Percentiles rank a stretch among this genome's conserved stretches.
phyloP scores from a whole-genome alignment of 2,113 vertebrate species.

The Strigops habroptila region DNA sequence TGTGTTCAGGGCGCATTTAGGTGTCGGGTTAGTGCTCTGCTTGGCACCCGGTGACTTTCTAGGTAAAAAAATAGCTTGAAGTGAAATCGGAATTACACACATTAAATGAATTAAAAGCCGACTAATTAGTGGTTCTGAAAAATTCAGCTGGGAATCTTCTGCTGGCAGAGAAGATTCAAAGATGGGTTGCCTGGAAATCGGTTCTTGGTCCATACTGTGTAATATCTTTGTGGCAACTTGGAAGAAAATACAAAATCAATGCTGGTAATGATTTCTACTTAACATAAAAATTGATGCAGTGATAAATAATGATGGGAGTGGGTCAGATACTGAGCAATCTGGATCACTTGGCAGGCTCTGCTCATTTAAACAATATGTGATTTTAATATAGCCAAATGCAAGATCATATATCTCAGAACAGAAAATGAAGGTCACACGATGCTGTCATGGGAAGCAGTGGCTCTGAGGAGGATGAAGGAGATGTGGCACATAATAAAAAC shows the following conservation, averaged over 20 bases:
- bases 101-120: background rate
- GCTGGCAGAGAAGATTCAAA: background rate
- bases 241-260: background rate
- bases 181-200: background rate
- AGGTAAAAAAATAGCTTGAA: background rate
- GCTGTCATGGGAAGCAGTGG: background rate
- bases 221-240: background rate
- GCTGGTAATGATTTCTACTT: conserved; percentile 21
- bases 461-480: background rate
- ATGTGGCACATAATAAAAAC: background rate
- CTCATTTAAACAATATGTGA: conserved; percentile 61
- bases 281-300: conserved; percentile 37
- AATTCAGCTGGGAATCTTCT: background rate
- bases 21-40: rapidly evolving
- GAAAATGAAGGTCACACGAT: conserved; percentile 44
- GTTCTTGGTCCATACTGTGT: background rate
- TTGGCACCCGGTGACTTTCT: background rate
- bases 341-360: conserved; percentile 52
- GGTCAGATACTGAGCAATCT: conserved; percentile 58
- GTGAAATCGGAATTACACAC: background rate
- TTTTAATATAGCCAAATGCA: conserved; percentile 65
- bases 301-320: conserved; percentile 52
- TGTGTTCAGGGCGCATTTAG: rapidly evolving
- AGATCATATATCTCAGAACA: conserved; percentile 9
- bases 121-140: background rate